A percentile compares a stretch with the other conserved stretches of the same genome.
These are phyloP conservation scores for Channallabes apus DNA, from an alignment of 2,797 vertebrate genomes.

Conservation along the genomic window DNA sequence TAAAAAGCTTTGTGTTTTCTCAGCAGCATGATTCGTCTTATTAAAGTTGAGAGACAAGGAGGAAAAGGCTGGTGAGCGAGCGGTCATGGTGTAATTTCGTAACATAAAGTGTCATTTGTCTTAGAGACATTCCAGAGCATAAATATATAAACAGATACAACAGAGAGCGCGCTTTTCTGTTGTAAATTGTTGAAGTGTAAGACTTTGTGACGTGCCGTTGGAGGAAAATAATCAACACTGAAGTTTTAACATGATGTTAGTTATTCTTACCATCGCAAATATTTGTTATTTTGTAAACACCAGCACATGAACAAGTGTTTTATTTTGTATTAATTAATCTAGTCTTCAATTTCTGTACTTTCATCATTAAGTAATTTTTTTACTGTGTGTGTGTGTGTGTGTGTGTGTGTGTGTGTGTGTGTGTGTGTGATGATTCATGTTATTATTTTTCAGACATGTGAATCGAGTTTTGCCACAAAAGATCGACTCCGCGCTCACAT, in stretches of 20 bases:
- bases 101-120: neutral
- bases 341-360: neutral
- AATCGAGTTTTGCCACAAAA: constrained; percentile 88
- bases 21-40: too few relatives aligned
- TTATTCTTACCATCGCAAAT: neutral
- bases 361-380: too few relatives aligned
- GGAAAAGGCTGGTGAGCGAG: neutral
- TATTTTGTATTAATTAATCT: neutral
- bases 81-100: neutral
- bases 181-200: neutral
- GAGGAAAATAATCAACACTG: neutral
- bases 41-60: neutral
- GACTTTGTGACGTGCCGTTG: neutral
- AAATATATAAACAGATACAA: neutral
- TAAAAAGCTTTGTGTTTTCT: too few relatives aligned
- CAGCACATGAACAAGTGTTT: neutral
- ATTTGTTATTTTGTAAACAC: neutral
- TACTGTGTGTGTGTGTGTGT: too few relatives aligned
- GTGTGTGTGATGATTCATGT: neutral
- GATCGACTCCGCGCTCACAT: constrained; percentile 88
- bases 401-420: too few relatives aligned
- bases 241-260: neutral
- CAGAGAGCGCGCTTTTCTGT: neutral
- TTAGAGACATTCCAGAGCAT: neutral
- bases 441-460: constrained; percentile 74